Conservation (phyloP, 2,113 vertebrate genomes). For the Ammospiza nelsoni region DNA sequence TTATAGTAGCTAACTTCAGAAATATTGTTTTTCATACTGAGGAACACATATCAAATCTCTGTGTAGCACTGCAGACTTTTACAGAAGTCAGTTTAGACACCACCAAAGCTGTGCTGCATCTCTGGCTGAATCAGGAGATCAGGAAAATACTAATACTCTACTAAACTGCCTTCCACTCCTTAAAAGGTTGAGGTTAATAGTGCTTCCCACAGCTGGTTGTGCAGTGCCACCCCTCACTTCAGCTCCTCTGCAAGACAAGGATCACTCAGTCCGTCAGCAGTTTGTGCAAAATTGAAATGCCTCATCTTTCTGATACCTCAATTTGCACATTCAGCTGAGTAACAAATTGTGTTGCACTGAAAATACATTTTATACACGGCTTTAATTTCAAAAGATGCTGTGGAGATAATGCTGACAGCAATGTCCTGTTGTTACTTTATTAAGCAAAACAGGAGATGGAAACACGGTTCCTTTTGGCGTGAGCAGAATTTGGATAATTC, state of each 20-base stretch:
- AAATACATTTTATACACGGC: neutral
- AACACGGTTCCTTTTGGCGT: neutral
- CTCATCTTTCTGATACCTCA: neutral
- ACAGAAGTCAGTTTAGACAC: neutral
- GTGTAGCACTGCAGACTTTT: neutral
- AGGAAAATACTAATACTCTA: neutral
- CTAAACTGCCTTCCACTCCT: neutral
- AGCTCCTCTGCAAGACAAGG: neutral
- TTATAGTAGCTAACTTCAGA: neutral
- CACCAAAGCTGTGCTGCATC: neutral
- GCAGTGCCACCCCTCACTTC: neutral
- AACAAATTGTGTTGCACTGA: neutral
- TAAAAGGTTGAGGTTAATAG: neutral
- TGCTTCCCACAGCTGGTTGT: neutral
- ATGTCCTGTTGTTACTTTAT: neutral
- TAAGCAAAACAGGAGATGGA: neutral
- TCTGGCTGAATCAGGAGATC: neutral
- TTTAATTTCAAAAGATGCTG: neutral
- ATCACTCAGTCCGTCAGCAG: neutral
- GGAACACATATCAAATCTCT: neutral
- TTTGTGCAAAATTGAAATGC: neutral
- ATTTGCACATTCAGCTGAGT: neutral
- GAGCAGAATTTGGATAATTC: neutral
- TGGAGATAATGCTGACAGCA: neutral
- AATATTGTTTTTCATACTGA: neutral